Percentiles rank a stretch among this genome's conserved stretches.
phyloP scores from a whole-genome alignment of 2,797 vertebrate genomes.

The Macropus fuliginosus region DNA sequence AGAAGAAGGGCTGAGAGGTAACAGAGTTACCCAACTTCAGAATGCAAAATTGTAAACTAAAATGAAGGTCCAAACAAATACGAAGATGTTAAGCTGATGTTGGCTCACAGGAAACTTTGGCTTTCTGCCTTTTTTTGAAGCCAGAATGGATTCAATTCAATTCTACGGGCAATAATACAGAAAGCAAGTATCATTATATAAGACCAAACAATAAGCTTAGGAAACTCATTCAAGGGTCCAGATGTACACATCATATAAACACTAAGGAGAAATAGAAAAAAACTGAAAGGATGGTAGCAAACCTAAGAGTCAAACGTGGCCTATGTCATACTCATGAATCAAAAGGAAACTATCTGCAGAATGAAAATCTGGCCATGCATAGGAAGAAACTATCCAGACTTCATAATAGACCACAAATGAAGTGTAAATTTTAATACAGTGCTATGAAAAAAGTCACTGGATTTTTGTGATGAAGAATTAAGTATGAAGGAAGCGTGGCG shows the following conservation, averaged over 20 bases:
- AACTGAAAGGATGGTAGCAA: conserved; percentile 33
- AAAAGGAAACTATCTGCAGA: conserved; percentile 45
- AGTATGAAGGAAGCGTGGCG: conserved; percentile 18
- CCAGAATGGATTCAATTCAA: neutral
- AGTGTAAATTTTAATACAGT: conserved; percentile 21
- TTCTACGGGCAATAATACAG: neutral
- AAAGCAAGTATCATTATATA: neutral
- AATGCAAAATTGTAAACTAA: neutral
- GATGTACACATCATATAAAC: neutral
- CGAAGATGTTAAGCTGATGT: neutral
- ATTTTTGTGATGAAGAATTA: conserved; percentile 30
- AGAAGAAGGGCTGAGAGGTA: neutral
- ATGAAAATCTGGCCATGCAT: conserved; percentile 32
- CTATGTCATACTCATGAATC: conserved; percentile 38
- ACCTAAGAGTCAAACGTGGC: conserved; percentile 28
- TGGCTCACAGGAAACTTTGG: neutral
- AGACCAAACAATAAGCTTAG: neutral
- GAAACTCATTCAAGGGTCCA: neutral
- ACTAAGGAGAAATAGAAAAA: conserved; percentile 47
- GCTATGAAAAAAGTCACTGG: conserved; percentile 32
- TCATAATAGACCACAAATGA: neutral
- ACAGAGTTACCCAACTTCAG: neutral
- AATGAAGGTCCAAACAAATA: neutral
- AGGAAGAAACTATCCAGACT: conserved; percentile 22
- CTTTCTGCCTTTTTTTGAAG: neutral